Base-by-base conservation (phyloP, 2,113 vertebrate species). In the Stegastes partitus region DNA sequence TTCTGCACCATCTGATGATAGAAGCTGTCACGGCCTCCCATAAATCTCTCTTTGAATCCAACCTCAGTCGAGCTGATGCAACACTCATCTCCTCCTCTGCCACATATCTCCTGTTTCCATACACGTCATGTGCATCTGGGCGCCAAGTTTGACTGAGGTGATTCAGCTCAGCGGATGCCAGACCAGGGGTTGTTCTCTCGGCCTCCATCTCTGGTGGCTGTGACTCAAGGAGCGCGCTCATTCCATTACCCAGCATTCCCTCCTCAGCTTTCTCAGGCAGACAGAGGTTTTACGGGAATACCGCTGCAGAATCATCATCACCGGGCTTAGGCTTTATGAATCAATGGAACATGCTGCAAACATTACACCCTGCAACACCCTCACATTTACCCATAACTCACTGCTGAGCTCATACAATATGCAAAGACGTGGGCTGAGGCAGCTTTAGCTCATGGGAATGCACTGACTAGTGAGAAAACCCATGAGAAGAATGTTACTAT, bases 221-320 rank as follows among this genome's bases (percentile, higher is more conserved):
- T 88, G 90, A 92, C 87, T 92, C 85, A 93, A 83, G 85, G 86
- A 77, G 53, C 0, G 37, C 68, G 78, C 63, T 81, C 77, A 82
- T 92, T 91, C 82, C 89, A 91, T 91, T 91, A 93, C 87, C 84
- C 79, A 89, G 89, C 89, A 82, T 87, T 71, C 83, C 71, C 86
- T 83, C 68, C 66, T 71, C 74, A 23, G 49, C 78, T 59, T 34
- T 59, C 66, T 84, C 74, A 77, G 57, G 79, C 88, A 91, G 88
- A 92, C 87, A 67, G 82, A 68, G 70, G 83, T 91, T 92, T 94
- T 94, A 92, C 83, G 83, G 94, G 92, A 95, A 95, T 92, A 92
- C 89, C 92, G 85, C 77, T 73, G 74, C 86, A 89, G 93, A 94
- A 84, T 91, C 87, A 91, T 92, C 93, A 93, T 91, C 93, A 93